phyloP scores from a whole-genome alignment of 2,888 invertebrate species.

The Tachina fera region DNA sequence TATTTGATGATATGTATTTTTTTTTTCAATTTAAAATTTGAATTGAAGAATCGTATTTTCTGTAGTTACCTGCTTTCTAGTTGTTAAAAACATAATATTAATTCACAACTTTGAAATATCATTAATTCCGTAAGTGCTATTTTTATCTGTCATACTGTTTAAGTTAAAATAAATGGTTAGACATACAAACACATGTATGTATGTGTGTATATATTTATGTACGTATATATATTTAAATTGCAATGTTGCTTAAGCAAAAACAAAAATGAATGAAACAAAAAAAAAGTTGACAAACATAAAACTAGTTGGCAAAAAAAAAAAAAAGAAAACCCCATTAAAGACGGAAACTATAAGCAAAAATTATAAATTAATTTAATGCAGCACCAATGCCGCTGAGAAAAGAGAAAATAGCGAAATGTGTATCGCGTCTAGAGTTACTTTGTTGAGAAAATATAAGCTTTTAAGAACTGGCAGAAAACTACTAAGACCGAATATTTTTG shows the following conservation, averaged over 20 bases:
- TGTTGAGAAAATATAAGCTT: constrained; percentile 32
- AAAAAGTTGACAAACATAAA: constrained; percentile 63
- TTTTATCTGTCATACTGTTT: not conserved
- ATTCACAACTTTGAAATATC: no score
- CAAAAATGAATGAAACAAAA: not conserved
- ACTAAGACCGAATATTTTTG: not conserved
- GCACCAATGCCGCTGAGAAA: constrained; percentile 68
- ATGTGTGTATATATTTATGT: not conserved
- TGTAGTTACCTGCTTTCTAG: no score
- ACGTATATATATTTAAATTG: not conserved
- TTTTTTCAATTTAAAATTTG: no score
- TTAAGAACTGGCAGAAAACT: constrained; percentile 22
- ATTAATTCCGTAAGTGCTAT: not conserved
- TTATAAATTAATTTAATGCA: constrained; percentile 73
- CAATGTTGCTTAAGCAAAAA: constrained; percentile 27
- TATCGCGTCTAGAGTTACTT: not conserved
- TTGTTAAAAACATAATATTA: no score
- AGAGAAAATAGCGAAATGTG: constrained; percentile 15
- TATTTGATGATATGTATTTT: no score
- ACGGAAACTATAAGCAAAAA: constrained; percentile 54
- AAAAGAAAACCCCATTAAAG: constrained; percentile 5
- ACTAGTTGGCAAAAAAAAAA: constrained; percentile 39
- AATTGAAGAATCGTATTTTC: no score
- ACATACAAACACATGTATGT: no score
- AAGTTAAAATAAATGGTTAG: not conserved